Evolutionary conservation across 2,113 vertebrate species (phyloP).

Genomic region (Passer domesticus): DNA sequence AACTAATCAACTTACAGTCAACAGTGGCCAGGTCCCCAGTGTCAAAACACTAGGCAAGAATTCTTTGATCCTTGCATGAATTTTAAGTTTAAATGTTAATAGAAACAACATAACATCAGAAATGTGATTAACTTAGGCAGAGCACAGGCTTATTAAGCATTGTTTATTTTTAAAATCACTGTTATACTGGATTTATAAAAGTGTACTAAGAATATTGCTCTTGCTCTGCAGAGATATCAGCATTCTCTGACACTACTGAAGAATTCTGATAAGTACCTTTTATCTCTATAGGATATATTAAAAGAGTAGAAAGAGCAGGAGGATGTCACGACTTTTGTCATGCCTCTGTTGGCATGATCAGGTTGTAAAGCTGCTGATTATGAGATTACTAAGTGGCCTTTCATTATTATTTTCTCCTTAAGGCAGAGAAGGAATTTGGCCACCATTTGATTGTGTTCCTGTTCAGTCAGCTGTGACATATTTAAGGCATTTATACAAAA

Average conservation of each 20-base stretch:
- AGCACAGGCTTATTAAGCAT: neutral
- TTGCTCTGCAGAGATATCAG: neutral
- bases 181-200: neutral
- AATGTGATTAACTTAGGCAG: neutral
- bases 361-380: neutral
- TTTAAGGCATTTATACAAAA: neutral
- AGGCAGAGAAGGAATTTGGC: neutral
- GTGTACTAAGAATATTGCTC: neutral
- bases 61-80: neutral
- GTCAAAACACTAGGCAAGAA: neutral
- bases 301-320: neutral
- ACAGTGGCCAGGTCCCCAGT: neutral
- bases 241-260: neutral
- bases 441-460: neutral
- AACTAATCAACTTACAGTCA: neutral
- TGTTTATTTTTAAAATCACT: neutral
- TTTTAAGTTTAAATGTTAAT: neutral
- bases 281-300: neutral
- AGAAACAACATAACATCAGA: neutral
- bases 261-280: neutral
- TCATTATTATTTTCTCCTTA: neutral
- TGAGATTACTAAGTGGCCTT: neutral
- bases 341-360: neutral
- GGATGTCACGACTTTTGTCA: neutral
- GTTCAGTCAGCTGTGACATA: neutral